Conservation (phyloP, 2,113 vertebrate species). For the Odobenus rosmarus region DNA sequence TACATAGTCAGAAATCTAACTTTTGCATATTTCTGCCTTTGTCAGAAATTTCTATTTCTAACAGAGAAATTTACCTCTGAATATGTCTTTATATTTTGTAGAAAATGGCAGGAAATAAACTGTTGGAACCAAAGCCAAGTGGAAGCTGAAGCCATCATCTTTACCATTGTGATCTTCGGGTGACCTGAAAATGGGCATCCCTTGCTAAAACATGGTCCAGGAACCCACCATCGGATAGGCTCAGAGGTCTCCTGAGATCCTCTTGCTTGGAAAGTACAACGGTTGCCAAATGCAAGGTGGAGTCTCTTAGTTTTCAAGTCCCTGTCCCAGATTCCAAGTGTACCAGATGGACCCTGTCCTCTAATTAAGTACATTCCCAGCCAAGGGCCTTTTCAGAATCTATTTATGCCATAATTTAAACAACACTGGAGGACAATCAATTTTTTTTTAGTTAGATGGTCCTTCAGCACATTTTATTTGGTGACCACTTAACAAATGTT, state of each 20-base stretch:
- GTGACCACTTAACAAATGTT: not conserved
- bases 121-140: not conserved
- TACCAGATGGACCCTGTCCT: not conserved
- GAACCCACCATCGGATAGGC: not conserved
- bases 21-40: slow-evolving; percentile 52
- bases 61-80: slow-evolving; percentile 42
- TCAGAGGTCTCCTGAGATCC: not conserved
- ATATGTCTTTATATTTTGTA: slow-evolving; percentile 38
- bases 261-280: not conserved
- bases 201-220: not conserved
- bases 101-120: slow-evolving; percentile 36
- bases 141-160: not conserved
- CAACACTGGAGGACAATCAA: not conserved
- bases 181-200: not conserved
- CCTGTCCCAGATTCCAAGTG: not conserved
- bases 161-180: not conserved
- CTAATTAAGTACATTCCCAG: not conserved
- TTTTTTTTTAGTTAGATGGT: not conserved
- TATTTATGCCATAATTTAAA: slow-evolving; percentile 2
- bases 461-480: slow-evolving; percentile 15
- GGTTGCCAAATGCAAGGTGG: not conserved
- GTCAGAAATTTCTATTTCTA: slow-evolving; percentile 69
- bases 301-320: not conserved
- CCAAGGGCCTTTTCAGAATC: not conserved
- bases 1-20: slow-evolving; percentile 51